Conservation (phyloP, 2,113 vertebrate species). For the Turnix velox region DNA sequence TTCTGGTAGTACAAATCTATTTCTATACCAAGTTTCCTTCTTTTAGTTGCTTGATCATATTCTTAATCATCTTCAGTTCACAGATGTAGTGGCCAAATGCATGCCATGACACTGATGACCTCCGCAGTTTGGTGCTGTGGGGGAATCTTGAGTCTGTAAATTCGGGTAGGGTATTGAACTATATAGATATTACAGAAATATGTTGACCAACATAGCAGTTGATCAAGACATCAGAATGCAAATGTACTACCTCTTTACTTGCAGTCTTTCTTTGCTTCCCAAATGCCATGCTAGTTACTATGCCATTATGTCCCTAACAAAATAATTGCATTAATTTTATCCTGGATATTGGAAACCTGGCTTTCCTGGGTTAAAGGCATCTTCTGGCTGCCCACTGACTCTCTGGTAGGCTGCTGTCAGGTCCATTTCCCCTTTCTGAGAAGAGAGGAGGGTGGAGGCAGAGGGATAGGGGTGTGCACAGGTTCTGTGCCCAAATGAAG, state of each 20-base stretch:
- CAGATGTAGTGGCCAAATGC: background rate
- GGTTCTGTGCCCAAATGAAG: background rate
- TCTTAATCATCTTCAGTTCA: background rate
- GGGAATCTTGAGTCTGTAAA: background rate
- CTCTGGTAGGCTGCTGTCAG: background rate
- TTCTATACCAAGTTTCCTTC: background rate
- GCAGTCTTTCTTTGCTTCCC: background rate
- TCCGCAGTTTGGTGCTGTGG: background rate
- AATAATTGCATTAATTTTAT: background rate
- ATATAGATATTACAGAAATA: background rate
- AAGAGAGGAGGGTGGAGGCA: background rate
- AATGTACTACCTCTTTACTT: background rate
- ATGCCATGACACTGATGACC: rapidly evolving
- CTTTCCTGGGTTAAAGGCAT: background rate
- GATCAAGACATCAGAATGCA: background rate
- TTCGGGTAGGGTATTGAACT: background rate
- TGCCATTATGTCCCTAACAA: background rate
- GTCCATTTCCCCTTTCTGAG: background rate
- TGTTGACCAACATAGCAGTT: too few species aligned
- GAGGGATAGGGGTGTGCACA: rapidly evolving
- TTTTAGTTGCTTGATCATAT: background rate
- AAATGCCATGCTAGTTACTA: background rate
- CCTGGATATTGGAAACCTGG: background rate
- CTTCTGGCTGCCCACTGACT: background rate
- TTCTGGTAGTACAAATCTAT: background rate